Evolutionary conservation across 2,888 invertebrate species (phyloP), one percentile per base, ranked within the genome.

Genomic region (Mayetiola destructor): DNA sequence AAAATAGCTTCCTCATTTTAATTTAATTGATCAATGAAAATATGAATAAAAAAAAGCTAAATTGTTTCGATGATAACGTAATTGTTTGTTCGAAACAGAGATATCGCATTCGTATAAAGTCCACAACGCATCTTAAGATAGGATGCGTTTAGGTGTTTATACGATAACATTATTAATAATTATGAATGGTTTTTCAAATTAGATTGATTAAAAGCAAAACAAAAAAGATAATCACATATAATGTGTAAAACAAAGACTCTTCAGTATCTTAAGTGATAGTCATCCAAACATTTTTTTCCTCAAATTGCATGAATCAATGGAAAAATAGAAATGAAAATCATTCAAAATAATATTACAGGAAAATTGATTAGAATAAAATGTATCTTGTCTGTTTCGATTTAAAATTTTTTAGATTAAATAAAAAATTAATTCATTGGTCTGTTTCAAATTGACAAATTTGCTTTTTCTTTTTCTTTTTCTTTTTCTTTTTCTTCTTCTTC

Each of bases 261-360:
- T 42, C 42, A 42, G 23, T 42, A 42, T 42, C 14, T 12, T 12
- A 42, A 42, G 42, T 42, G 42, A 42, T 42, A 42, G 23, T 42
- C 42, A 42, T 42, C 42, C 23, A 23, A 42, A 42, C 23, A 42
- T 42, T 42, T 21, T 23, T 23, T 42, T 23, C 21, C 21, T 42
- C 42, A 42, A 23, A 42, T 42, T 42, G 23, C 42, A 42, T 21
- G 42, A 42, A 42, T 42, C 21, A 42, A 21, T n/a, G 14, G 12
- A 23, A 42, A 12, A 42, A 14, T 10, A 14, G 14, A 36, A 36
- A n/a, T 18, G 18, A 39, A 42, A 42, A 9, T 23, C 9, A 21
- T 23, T 23, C 21, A 21, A 2, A 42, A 23, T 10, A 42, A 42
- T 12, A 42, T 23, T 23, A 42, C 20, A 39, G 3, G 36, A 39